These are phyloP conservation scores for Rhinichthys osculus DNA, from an alignment of 2,797 vertebrate species.

Conservation along the genomic window DNA sequence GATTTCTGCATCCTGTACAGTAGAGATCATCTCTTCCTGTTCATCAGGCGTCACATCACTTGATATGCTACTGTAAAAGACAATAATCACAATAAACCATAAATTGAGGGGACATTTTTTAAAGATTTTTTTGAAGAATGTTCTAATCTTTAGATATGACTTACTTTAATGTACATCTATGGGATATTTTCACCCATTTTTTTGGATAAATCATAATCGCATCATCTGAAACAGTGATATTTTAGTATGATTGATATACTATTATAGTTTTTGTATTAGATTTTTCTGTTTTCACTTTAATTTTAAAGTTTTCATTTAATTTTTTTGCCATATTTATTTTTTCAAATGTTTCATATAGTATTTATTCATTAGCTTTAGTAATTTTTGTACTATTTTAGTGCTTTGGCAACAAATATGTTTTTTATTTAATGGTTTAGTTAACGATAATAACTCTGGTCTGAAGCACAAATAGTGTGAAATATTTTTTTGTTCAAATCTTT, in stretches of 20 bases:
- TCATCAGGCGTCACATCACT: constrained; percentile 82
- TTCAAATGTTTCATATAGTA: background rate
- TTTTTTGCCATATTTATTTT: background rate
- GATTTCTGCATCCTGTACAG: constrained; percentile 90
- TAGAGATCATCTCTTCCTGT: constrained; percentile 76
- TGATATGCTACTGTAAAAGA: constrained; percentile 65
- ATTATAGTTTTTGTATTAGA: background rate
- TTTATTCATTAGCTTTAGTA: background rate
- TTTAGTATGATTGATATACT: too few relatives aligned
- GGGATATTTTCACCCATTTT: too few relatives aligned
- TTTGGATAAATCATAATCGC: background rate
- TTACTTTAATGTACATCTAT: too few relatives aligned
- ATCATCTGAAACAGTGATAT: background rate
- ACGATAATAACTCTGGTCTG: background rate
- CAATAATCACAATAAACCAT: constrained; percentile 22
- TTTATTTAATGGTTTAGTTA: background rate
- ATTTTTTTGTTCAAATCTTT: background rate
- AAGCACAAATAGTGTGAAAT: background rate
- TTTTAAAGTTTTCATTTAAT: too few relatives aligned
- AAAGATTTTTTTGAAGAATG: background rate
- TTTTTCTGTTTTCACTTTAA: background rate
- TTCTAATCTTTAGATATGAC: background rate
- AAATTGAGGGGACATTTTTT: background rate
- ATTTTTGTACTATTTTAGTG: background rate
- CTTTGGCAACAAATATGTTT: background rate